A percentile compares a stretch with the other conserved stretches of the same genome.
Evolutionary conservation across 1,140 invertebrate genomes (phyloP).

Genomic region (Trissolcus basalis): DNA sequence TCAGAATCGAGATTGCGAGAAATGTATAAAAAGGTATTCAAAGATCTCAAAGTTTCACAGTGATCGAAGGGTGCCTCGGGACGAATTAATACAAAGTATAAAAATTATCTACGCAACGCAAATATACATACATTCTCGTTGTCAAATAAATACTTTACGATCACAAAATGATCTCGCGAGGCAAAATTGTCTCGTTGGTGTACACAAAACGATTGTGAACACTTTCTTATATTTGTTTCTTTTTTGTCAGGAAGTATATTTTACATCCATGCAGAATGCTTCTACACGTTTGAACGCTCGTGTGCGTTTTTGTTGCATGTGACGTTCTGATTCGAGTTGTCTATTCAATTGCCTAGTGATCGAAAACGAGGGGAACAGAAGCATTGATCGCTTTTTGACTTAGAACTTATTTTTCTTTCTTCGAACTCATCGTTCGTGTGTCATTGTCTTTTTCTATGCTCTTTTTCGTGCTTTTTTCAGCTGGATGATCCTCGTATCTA

Average conservation of each 20-base stretch:
- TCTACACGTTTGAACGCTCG: constrained; percentile 23
- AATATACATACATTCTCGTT: constrained; percentile 21
- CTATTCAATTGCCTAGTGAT: constrained; percentile 21
- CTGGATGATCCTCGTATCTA: constrained; percentile 82
- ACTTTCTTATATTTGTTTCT: too few relatives aligned
- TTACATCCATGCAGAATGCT: constrained; percentile 24
- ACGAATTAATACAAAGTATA: not conserved
- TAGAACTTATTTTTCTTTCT: constrained; percentile 73
- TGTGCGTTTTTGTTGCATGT: constrained; percentile 34
- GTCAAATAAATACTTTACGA: constrained; percentile 44
- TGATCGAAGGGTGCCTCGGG: not conserved
- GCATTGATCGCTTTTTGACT: not conserved
- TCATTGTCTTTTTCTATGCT: constrained; percentile 20
- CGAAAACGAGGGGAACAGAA: constrained; percentile 4
- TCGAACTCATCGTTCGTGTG: constrained; percentile 60
- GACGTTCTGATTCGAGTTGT: constrained; percentile 14
- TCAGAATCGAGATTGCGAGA: too few relatives aligned
- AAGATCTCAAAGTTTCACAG: not conserved
- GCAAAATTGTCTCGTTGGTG: constrained; percentile 28
- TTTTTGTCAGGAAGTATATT: constrained; percentile 33
- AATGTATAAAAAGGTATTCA: constrained; percentile 2
- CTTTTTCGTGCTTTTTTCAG: constrained; percentile 16
- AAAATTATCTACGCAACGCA: constrained; percentile 5
- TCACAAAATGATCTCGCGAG: constrained; percentile 43
- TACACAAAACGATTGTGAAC: constrained; percentile 8